phyloP scores from a whole-genome alignment of 2,888 invertebrate species.

The Drosophila mimica region DNA sequence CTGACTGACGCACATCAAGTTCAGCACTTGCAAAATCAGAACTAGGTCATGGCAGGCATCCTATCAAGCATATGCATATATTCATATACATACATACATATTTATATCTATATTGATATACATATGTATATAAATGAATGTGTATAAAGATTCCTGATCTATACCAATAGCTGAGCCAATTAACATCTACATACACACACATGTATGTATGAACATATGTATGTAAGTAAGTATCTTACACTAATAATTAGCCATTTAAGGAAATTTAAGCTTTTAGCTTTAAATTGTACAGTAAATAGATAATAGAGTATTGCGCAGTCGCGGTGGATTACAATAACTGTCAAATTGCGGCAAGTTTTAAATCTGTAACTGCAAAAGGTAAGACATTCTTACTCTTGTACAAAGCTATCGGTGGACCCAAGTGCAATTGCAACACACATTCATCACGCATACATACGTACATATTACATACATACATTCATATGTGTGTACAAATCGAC shows the following conservation, averaged over 20 bases:
- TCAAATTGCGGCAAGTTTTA: neutral
- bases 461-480: neutral
- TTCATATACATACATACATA: neutral
- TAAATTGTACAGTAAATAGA: neutral
- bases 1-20: slow-evolving; percentile 22
- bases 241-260: too few species aligned
- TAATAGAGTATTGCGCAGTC: neutral
- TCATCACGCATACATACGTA: neutral
- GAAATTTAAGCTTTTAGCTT: neutral
- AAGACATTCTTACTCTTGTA: slow-evolving; percentile 5
- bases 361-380: slow-evolving; percentile 2
- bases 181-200: neutral
- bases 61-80: neutral
- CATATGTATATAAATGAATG: neutral
- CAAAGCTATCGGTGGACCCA: neutral
- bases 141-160: neutral
- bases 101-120: neutral
- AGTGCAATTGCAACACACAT: neutral
- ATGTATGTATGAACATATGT: too few species aligned
- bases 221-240: too few species aligned
- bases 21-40: slow-evolving; percentile 5
- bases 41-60: slow-evolving; percentile 13
- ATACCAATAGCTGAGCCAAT: neutral
- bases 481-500: slow-evolving; percentile 1
- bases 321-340: neutral